Evolutionary conservation across 2,888 invertebrate genomes (phyloP), one percentile per base, ranked within the genome.

Genomic region (Choristoneura rosaceana): DNA sequence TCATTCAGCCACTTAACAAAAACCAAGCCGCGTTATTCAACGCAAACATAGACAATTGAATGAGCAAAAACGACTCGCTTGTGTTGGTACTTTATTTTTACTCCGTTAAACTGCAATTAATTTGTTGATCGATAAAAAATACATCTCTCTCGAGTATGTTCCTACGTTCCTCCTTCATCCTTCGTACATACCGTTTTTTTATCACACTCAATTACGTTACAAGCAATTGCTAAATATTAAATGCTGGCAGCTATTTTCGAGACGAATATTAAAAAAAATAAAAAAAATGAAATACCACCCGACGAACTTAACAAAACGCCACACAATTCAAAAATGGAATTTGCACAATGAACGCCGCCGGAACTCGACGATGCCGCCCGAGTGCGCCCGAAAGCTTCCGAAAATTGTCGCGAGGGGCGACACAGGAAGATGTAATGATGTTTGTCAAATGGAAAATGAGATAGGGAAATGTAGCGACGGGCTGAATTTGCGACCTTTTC

Each of bases 361-460:
- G 89, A 86, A 86, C 81, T 79, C 75, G 78, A 80, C 83, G 89
- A 86, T 83, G 79, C 76, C 84, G 81, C 83, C 84, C 90, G 90
- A 88, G 82, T 82, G 82, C 82, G 70, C 81, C 85, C 88, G 87
- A 88, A 84, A 84, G 85, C 87, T 83, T 83, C 87, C 87, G 86
- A 87, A 87, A 85, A 87, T 86, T 86, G 84, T 81, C 84, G 84
- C 82, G 85, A 86, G 87, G 89, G 88, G 87, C 84, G 83, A 82
- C 85, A 82, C 89, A 89, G 92, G 92, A 92, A 91, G 89, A 90
- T 90, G 92, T 93, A 93, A 92, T 93, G 93, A 93, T 93, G 94
- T 92, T 92, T 93, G 94, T 93, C 93, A 93, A 93, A 94, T 93
- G 93, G 93, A 93, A 94, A 94, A 94, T 93, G 92, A 93, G 93